Evolutionary conservation across 2,113 vertebrate species (phyloP).

Genomic region (Heptranchias perlo): DNA sequence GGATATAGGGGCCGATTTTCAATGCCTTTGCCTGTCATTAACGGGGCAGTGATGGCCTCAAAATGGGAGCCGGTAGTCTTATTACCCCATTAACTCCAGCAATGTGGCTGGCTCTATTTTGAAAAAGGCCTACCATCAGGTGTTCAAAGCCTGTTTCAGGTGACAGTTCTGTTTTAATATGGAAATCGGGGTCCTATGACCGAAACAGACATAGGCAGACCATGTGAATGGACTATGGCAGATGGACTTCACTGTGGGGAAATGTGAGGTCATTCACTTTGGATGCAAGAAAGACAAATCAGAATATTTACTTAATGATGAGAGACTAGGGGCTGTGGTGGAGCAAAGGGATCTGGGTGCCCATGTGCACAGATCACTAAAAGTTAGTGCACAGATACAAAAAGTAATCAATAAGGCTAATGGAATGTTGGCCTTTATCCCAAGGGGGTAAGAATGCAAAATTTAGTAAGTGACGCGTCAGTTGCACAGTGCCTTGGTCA

Average conservation of each 20-base stretch:
- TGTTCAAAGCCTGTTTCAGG: too few relatives aligned
- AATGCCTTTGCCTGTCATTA: too few relatives aligned
- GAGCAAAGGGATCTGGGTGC: neutral
- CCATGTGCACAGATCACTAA: neutral
- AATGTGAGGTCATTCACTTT: neutral
- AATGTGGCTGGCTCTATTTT: too few relatives aligned
- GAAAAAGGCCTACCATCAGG: too few relatives aligned
- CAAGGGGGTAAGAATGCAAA: neutral
- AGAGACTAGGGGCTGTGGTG: neutral
- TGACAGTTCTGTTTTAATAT: too few relatives aligned
- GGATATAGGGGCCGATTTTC: too few relatives aligned
- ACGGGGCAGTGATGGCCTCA: too few relatives aligned
- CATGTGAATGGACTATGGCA: neutral
- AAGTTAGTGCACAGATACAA: neutral
- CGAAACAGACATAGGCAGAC: too few relatives aligned
- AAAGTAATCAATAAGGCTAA: slow-evolving; percentile 8
- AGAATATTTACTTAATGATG: neutral
- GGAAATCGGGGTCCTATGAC: too few relatives aligned
- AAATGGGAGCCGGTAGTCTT: too few relatives aligned
- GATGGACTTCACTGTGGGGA: neutral
- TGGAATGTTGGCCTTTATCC: neutral
- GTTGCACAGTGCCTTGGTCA: neutral
- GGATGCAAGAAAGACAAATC: neutral
- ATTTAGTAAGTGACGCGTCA: neutral
- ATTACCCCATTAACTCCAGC: too few relatives aligned